Base-by-base conservation (phyloP, 2,888 invertebrate genomes). In the Meliscaeva auricollis region DNA sequence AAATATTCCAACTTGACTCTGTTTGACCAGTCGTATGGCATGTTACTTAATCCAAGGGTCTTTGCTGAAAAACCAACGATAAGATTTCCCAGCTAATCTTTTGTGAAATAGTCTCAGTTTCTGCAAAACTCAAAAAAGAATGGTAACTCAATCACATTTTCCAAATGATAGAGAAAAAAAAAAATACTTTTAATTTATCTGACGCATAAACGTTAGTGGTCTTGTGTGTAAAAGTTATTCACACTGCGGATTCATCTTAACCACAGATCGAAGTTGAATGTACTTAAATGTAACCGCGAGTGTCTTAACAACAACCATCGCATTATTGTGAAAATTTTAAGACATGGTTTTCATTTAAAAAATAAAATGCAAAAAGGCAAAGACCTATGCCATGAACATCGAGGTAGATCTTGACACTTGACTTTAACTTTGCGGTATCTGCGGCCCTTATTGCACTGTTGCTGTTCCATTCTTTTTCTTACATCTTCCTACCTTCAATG, bases 351-450 rank as follows among this genome's bases (percentile, higher is more conserved):
- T 64, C 60, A 54, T 54, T 52, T 73, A 68, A 44, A 30, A 41
- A 9, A 6, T 20, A 20, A 30, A 35, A 4, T 13, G 17, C 7
- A 46, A 56, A 32, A 9, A 13, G 7, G 48, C 9, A 32, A 35
- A 68, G 13, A 9, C 3, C 20, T 58, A 52, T 72, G 54, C 72
- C 44, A 66, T 60, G 66, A 77, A 50, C 66, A 66, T 60, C 32
- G 68, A 77, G 74, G 83, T 66, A 75, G 70, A 75, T 69, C 74
- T 79, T 84, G 83, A 84, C 83, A 84, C 83, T 84, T 84, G 83
- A 84, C 79, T 84, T 75, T 54, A 41, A 41, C 46, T 46, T 84
- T 75, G 83, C 83, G 79, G 83, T 79, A 79, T 46, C 74, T 66
- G 44, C n/a, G 79, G 70, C 74, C 79, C 74, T 79, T 84, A 70